These are phyloP conservation scores for Philaenus spumarius DNA, from an alignment of 1,140 invertebrate genomes.

Conservation along the genomic window DNA sequence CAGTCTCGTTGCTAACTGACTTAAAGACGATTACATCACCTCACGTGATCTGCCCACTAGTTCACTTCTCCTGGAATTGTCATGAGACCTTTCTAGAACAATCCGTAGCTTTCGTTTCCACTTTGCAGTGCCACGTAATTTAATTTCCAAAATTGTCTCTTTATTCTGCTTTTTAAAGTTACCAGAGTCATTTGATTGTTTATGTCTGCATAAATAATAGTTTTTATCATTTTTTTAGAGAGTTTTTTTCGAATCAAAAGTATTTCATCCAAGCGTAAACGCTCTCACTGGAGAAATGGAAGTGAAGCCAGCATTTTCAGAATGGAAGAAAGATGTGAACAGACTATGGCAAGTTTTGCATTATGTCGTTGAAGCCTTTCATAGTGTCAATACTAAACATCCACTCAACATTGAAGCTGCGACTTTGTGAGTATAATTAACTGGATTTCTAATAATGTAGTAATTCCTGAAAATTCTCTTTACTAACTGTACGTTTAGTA, in stretches of 20 bases:
- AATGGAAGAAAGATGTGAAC: conserved; percentile 76
- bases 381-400: conserved; percentile 61
- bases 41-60: too few species aligned
- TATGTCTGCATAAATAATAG: too few species aligned
- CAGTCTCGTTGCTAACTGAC: too few species aligned
- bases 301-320: conserved; percentile 67
- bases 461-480: too few species aligned
- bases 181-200: neutral
- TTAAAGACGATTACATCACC: too few species aligned
- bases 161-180: neutral
- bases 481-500: too few species aligned
- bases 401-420: conserved; percentile 67
- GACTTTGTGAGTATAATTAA: conserved; percentile 16
- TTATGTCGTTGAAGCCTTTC: conserved; percentile 74
- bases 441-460: too few species aligned
- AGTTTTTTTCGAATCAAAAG: conserved; percentile 73
- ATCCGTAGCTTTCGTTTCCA: conserved; percentile 12
- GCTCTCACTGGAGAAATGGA: conserved; percentile 65
- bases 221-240: too few species aligned
- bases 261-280: conserved; percentile 85
- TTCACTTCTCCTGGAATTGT: too few species aligned
- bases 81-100: too few species aligned
- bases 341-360: conserved; percentile 86
- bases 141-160: conserved; percentile 3
- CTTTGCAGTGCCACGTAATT: neutral